These are phyloP conservation scores for Drosophila limbata DNA, from an alignment of 2,888 invertebrate genomes.

Conservation along the genomic window DNA sequence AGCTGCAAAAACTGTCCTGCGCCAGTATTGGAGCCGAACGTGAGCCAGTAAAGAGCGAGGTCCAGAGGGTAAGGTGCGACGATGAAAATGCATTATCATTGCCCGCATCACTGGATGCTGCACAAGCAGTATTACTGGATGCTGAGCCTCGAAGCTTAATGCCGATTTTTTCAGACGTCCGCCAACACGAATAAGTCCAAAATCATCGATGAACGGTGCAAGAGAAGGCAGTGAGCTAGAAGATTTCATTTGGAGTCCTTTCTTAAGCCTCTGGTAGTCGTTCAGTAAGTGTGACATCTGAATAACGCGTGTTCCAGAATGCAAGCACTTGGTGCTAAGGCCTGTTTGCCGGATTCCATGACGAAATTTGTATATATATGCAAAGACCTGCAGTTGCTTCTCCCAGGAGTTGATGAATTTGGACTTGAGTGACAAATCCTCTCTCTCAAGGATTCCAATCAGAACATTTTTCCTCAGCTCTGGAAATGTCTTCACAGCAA, in stretches of 20 bases:
- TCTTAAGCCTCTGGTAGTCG: no score
- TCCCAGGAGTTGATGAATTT: no score
- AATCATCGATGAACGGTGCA: no score
- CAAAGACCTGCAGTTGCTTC: no score
- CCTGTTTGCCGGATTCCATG: no score
- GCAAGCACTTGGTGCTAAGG: no score
- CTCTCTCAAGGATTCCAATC: neutral
- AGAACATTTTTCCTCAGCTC: neutral
- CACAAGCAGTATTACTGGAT: neutral
- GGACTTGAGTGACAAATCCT: no score
- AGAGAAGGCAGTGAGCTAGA: no score
- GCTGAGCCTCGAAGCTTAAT: neutral
- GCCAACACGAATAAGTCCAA: neutral
- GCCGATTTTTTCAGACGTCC: neutral
- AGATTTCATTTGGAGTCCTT: no score
- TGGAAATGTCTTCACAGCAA: neutral
- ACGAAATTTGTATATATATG: no score
- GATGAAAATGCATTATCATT: no score
- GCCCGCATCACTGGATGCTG: neutral
- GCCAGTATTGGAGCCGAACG: neutral
- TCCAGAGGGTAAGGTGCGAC: neutral
- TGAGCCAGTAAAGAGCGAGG: neutral
- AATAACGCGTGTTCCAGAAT: neutral
- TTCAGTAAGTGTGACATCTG: no score
- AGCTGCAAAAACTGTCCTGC: neutral